Percentiles rank a stretch among this genome's conserved stretches.
These are phyloP conservation scores for Apoderus coryli DNA, from an alignment of 2,888 invertebrate species.

Conservation along the genomic window DNA sequence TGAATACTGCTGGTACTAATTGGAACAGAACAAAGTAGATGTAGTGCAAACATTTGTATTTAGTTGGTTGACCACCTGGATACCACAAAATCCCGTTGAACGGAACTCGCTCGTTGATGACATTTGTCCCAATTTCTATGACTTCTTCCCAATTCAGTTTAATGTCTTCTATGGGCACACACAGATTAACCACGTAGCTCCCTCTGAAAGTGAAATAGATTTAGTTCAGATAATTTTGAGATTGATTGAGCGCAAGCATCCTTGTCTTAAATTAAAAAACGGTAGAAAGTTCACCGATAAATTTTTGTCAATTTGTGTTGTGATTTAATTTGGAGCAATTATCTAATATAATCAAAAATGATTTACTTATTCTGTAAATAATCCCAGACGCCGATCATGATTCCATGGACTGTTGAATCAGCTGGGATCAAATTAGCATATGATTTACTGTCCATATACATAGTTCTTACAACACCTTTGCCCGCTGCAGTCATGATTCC, in stretches of 20 bases:
- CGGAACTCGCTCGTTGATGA: constrained; percentile 63
- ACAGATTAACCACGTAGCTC: constrained; percentile 17
- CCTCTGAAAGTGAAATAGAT: constrained; percentile 14
- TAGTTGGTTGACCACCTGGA: constrained; percentile 78
- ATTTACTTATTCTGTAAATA: constrained; percentile 18
- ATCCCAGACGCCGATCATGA: constrained; percentile 59
- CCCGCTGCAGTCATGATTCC: constrained; percentile 68
- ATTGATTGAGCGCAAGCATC: neutral
- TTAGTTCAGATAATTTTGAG: neutral
- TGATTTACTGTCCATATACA: constrained; percentile 55
- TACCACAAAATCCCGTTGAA: constrained; percentile 71
- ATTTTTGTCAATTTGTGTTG: no score
- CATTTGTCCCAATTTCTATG: constrained; percentile 62
- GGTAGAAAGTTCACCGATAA: no score
- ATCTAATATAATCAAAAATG: no score
- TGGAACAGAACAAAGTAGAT: constrained; percentile 78
- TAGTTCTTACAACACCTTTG: constrained; percentile 71
- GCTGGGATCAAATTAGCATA: constrained; percentile 61
- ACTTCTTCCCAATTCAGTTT: constrained; percentile 74
- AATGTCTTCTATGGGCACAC: constrained; percentile 18
- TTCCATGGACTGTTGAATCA: constrained; percentile 62
- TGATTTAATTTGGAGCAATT: no score
- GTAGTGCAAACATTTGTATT: constrained; percentile 58
- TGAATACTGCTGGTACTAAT: constrained; percentile 74
- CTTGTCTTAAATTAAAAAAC: no score